These are phyloP conservation scores for Aromia moschata DNA, from an alignment of 2,888 invertebrate genomes.

Conservation along the genomic window DNA sequence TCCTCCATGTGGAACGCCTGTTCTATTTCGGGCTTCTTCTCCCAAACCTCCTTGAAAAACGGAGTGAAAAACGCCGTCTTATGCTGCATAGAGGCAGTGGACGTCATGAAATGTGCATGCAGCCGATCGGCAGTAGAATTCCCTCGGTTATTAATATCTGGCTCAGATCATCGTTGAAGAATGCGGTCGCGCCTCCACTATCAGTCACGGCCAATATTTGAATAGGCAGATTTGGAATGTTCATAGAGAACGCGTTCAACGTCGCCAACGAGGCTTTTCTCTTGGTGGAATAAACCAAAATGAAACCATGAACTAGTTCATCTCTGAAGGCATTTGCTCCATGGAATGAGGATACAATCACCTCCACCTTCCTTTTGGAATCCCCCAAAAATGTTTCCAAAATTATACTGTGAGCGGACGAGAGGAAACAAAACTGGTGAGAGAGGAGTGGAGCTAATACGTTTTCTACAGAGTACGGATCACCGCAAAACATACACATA, in stretches of 20 bases:
- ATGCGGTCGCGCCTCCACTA: constrained; percentile 86
- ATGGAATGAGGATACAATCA: constrained; percentile 93
- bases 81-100: constrained; percentile 83
- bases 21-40: constrained; percentile 94
- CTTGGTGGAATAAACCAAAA: constrained; percentile 93
- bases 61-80: constrained; percentile 95
- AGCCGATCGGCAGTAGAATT: constrained; percentile 88
- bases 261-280: constrained; percentile 94
- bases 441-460: constrained; percentile 87
- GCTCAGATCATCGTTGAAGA: constrained; percentile 89
- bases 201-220: constrained; percentile 95
- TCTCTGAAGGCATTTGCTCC: constrained; percentile 92
- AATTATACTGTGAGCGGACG: constrained; percentile 87
- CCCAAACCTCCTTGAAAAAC: constrained; percentile 97
- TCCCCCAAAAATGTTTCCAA: constrained; percentile 93
- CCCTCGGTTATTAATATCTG: constrained; percentile 93
- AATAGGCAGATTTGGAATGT: constrained; percentile 90
- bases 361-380: constrained; percentile 87
- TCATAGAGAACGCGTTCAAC: constrained; percentile 91
- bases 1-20: constrained; percentile 91
- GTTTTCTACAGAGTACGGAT: constrained; percentile 90
- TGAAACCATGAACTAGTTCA: constrained; percentile 93
- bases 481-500: constrained; percentile 97
- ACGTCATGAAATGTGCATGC: constrained; percentile 92
- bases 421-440: constrained; percentile 87